Evolutionary conservation across 2,797 vertebrate species (phyloP), one percentile per base, ranked within the genome.

Genomic region (Eurystomus glaucurus): DNA sequence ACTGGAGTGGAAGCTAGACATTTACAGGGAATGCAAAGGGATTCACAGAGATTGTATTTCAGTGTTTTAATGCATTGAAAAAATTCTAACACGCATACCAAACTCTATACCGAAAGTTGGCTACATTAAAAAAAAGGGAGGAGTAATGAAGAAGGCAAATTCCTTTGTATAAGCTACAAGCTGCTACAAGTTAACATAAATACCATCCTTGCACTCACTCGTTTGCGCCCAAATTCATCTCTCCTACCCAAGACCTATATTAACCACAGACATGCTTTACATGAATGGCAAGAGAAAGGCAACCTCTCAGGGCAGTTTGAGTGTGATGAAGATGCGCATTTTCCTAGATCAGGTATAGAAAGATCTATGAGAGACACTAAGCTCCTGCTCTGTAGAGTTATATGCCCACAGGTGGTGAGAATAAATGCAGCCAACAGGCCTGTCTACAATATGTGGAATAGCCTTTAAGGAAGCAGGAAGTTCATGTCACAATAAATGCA

Each of bases 41-140:
- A 94, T 91, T 87, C 66, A 65, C 20, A 39, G 74, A 79, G 83
- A 74, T 85, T 93, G 33, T 39, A 52, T 96, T 93, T 92, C 90
- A 92, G 33, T 60, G 43, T 25, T 86, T 93, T 90, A 58, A 74
- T 79, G 43, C 35, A 48, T 55, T 72, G 14, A 57, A 71, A 37
- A 41, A 88, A 78, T 62, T 57, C 58, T 33, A 50, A 64, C 33
- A 74, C 82, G n/a, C 20, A 48, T 81, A 77, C 45, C 31, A 89
- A 86, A 87, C 48, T 55, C 39, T 62, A 9, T 37, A 62, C 37
- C 10, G 16, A 43, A 88, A 79, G n/a, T 29, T 5, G 2, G 15
- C 17, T 51, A 71, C 57, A 62, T 26, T 14, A 41, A 55, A 35
- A 25, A 33, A 35, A 28, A 58, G 9, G 2, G 3, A 39, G 4